These are phyloP conservation scores for Heterotis niloticus DNA, from an alignment of 2,113 vertebrate species.

Conservation along the genomic window DNA sequence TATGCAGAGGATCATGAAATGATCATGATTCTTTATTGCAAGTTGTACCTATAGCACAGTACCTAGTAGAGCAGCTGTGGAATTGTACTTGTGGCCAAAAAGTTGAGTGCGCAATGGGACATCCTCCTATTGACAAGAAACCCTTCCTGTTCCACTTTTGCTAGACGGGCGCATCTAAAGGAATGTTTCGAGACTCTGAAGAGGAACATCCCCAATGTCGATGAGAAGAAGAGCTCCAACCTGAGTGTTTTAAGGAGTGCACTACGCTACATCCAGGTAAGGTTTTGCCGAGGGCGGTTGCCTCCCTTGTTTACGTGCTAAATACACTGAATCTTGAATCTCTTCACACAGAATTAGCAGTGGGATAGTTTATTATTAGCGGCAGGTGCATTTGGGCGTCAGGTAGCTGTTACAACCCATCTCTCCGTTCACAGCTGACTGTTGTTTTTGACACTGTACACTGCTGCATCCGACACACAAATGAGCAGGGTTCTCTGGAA, in stretches of 20 bases:
- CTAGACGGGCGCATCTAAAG: conserved; percentile 93
- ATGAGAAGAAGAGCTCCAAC: conserved; percentile 99
- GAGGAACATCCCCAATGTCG: conserved; percentile 93
- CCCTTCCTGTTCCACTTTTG: not conserved
- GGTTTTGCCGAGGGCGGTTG: no score
- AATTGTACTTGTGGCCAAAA: not conserved
- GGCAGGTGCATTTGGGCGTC: no score
- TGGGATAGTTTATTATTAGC: no score
- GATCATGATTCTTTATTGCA: not conserved
- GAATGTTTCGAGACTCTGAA: conserved; percentile 98
- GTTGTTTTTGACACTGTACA: no score
- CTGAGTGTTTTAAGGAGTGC: conserved; percentile 92
- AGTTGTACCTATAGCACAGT: no score
- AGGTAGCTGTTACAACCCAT: no score
- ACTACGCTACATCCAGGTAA: conserved; percentile 95
- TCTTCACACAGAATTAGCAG: no score
- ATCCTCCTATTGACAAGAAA: not conserved
- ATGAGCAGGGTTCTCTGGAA: no score
- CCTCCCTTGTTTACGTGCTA: no score
- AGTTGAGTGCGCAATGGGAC: not conserved
- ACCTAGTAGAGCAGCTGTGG: not conserved
- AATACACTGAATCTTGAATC: no score
- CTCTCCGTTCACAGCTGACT: no score
- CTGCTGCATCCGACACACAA: no score
- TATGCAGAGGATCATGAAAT: not conserved